phyloP scores from a whole-genome alignment of 2,888 invertebrate species.

The Diloba caeruleocephala region DNA sequence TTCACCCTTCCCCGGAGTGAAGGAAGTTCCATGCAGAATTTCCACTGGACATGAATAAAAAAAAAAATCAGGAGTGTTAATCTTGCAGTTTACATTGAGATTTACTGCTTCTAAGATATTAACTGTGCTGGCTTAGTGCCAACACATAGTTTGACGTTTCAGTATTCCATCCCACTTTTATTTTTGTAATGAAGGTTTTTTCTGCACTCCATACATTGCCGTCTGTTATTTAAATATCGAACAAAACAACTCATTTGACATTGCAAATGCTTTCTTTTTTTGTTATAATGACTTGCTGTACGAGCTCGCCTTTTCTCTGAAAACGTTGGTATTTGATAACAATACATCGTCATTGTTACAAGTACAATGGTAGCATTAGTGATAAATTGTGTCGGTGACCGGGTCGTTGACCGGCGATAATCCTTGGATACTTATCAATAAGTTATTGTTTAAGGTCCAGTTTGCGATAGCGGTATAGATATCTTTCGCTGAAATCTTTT shows the following conservation, averaged over 20 bases:
- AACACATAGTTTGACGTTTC: slow-evolving; percentile 38
- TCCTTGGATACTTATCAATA: slow-evolving; percentile 33
- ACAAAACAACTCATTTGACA: slow-evolving; percentile 27
- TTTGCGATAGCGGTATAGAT: slow-evolving; percentile 22
- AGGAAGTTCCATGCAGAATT: too few species aligned
- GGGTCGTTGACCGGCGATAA: slow-evolving; percentile 37
- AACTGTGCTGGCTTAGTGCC: slow-evolving; percentile 46
- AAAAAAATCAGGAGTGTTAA: too few species aligned
- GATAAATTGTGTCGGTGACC: slow-evolving; percentile 30
- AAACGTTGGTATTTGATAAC: slow-evolving; percentile 19
- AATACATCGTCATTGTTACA: slow-evolving; percentile 16
- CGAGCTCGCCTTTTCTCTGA: slow-evolving; percentile 10
- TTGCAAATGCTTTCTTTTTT: slow-evolving; percentile 25
- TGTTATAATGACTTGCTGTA: not conserved
- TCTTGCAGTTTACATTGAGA: slow-evolving; percentile 40
- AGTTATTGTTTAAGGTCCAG: slow-evolving; percentile 15
- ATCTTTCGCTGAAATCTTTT: slow-evolving; percentile 26
- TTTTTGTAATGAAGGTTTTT: slow-evolving; percentile 54
- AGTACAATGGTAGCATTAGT: slow-evolving; percentile 20
- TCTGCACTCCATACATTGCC: slow-evolving; percentile 45
- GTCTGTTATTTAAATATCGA: slow-evolving; percentile 20
- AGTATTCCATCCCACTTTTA: slow-evolving; percentile 47
- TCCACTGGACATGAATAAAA: too few species aligned
- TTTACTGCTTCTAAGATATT: slow-evolving; percentile 36
- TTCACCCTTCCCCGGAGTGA: too few species aligned